Conservation (phyloP, 2,888 invertebrate species). For the Pocota personata region DNA sequence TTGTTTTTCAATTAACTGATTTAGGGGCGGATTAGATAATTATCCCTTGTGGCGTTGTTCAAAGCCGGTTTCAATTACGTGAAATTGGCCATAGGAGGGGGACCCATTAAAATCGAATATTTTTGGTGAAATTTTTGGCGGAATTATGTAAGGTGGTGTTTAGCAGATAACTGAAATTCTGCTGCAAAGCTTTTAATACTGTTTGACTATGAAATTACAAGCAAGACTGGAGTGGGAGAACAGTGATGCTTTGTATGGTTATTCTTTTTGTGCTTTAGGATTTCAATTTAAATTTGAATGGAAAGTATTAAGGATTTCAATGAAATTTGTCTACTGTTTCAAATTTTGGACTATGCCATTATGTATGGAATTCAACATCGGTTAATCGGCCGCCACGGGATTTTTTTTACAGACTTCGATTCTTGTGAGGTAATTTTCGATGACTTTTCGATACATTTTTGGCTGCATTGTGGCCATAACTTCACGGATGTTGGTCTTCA, state of each 20-base stretch:
- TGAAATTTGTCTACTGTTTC: too few relatives aligned
- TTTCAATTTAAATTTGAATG: too few relatives aligned
- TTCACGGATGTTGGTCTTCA: too few relatives aligned
- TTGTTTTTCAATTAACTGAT: constrained; percentile 73
- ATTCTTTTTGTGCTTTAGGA: too few relatives aligned
- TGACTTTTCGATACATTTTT: too few relatives aligned
- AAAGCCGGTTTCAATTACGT: constrained; percentile 60
- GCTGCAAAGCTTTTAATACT: not conserved
- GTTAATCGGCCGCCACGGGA: too few relatives aligned
- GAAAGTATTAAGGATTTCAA: too few relatives aligned
- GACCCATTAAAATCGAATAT: not conserved
- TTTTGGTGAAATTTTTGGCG: constrained; percentile 1
- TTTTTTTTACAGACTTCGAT: too few relatives aligned
- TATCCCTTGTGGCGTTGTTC: constrained; percentile 58
- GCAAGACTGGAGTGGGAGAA: not conserved
- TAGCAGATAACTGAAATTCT: not conserved
- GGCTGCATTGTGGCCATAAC: too few relatives aligned
- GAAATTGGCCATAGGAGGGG: not conserved
- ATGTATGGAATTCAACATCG: too few relatives aligned
- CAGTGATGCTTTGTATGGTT: not conserved
- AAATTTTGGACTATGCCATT: too few relatives aligned
- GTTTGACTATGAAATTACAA: not conserved
- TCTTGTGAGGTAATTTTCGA: too few relatives aligned
- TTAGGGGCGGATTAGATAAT: constrained; percentile 68
- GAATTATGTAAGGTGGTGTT: not conserved